Evolutionary conservation across 2,888 invertebrate genomes (phyloP).

Genomic region (Drosophila niveifrons): DNA sequence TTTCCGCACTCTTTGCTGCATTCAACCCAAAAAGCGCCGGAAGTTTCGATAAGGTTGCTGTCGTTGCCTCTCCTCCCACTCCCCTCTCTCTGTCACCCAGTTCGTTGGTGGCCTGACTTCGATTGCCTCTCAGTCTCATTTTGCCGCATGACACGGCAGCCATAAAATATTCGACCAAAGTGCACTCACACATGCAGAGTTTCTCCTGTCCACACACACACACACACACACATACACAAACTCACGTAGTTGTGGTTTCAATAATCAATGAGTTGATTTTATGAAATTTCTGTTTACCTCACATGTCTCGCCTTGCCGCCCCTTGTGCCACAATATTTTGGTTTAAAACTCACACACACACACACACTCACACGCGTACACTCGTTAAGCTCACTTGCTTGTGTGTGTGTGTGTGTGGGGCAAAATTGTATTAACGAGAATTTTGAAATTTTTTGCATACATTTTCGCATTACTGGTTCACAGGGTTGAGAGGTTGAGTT

Average conservation of each 20-base stretch:
- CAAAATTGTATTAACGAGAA: slow-evolving; percentile 73
- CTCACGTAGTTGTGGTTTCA: slow-evolving; percentile 74
- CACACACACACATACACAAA: slow-evolving; percentile 13
- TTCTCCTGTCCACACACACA: background rate
- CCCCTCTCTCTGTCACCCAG: background rate
- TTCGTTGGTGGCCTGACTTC: slow-evolving; percentile 16
- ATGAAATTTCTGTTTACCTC: slow-evolving; percentile 68
- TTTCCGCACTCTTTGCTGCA: slow-evolving; percentile 63
- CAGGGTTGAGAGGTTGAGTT: background rate
- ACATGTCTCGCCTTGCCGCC: slow-evolving; percentile 15
- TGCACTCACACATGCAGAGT: slow-evolving; percentile 58
- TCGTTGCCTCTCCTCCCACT: slow-evolving; percentile 21
- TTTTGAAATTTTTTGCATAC: slow-evolving; percentile 73
- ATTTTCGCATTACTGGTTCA: slow-evolving; percentile 58
- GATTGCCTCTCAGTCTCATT: slow-evolving; percentile 44
- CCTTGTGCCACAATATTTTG: slow-evolving; percentile 33
- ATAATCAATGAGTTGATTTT: slow-evolving; percentile 82
- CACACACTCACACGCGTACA: slow-evolving; percentile 8
- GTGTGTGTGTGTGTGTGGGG: slow-evolving; percentile 29
- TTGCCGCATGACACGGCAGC: slow-evolving; percentile 56
- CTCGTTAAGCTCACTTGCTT: slow-evolving; percentile 30
- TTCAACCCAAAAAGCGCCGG: slow-evolving; percentile 52
- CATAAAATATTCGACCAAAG: slow-evolving; percentile 75
- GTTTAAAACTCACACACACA: slow-evolving; percentile 40
- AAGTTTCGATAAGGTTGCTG: slow-evolving; percentile 72